Conservation (phyloP, 2,888 invertebrate genomes). For the Mythimna lalbum region DNA sequence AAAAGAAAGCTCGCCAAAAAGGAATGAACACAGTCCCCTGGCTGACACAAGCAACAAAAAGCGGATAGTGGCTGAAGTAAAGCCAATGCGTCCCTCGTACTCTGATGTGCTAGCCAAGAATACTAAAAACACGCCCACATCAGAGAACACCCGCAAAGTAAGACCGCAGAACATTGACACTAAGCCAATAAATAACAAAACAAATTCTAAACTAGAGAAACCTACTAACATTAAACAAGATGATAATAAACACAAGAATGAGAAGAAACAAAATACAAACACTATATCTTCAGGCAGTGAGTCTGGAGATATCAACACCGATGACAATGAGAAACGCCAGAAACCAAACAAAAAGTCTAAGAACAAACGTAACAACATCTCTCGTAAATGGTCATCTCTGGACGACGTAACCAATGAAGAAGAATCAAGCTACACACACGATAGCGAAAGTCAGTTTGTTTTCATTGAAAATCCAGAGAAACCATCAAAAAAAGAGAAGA, state of each 20-base stretch:
- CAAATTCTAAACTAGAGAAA: constrained; percentile 83
- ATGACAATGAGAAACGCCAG: constrained; percentile 83
- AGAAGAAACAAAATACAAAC: constrained; percentile 79
- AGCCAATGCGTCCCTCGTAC: constrained; percentile 96
- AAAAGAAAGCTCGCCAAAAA: constrained; percentile 83
- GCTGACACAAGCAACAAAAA: constrained; percentile 91
- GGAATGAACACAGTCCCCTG: constrained; percentile 85
- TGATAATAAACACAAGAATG: constrained; percentile 81
- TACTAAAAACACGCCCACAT: constrained; percentile 86
- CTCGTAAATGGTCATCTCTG: constrained; percentile 91
- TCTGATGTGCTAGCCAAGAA: constrained; percentile 95
- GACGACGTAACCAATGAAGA: constrained; percentile 89
- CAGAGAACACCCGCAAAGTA: constrained; percentile 87
- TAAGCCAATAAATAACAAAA: constrained; percentile 81
- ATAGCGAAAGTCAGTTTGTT: constrained; percentile 85
- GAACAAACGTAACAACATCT: constrained; percentile 85
- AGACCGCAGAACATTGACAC: constrained; percentile 84
- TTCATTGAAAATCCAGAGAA: constrained; percentile 87
- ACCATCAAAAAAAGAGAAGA: constrained; percentile 83
- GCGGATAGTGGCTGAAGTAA: constrained; percentile 95
- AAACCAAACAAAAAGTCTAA: constrained; percentile 83
- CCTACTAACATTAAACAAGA: constrained; percentile 74
- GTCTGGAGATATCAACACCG: constrained; percentile 86
- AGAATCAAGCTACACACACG: constrained; percentile 75
- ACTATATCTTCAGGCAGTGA: constrained; percentile 88